Evolutionary conservation across 1,140 invertebrate species (phyloP).

Genomic region (Coenobita brevimanus): DNA sequence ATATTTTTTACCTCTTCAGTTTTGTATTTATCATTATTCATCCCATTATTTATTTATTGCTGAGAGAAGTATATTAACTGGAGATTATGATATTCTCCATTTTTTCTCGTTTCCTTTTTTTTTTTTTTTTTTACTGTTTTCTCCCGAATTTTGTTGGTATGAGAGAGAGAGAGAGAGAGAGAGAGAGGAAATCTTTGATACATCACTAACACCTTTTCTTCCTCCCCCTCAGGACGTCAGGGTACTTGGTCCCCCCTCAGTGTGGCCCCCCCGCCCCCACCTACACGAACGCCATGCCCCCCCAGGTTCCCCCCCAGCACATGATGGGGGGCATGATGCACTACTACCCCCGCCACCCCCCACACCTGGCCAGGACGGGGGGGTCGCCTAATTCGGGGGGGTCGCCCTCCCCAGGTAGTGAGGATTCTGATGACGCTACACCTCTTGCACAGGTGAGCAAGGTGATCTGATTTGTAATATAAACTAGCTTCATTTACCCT

Average conservation of each 20-base stretch:
- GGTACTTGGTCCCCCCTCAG: slow-evolving; percentile 36
- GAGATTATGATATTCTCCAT: no score
- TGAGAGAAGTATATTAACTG: no score
- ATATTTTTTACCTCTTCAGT: no score
- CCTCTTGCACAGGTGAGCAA: slow-evolving; percentile 66
- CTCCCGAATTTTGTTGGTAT: no score
- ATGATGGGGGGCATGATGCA: slow-evolving; percentile 60
- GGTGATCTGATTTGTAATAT: no score
- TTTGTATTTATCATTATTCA: no score
- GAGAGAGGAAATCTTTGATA: no score
- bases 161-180: no score
- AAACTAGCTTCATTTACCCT: no score
- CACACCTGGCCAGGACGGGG: slow-evolving; percentile 38
- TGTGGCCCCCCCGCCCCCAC: slow-evolving; percentile 46
- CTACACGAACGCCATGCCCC: slow-evolving; percentile 46
- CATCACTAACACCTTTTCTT: background rate
- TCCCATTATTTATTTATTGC: no score
- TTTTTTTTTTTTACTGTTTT: no score
- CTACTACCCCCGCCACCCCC: slow-evolving; percentile 52
- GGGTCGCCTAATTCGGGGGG: slow-evolving; percentile 57
- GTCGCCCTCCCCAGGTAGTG: slow-evolving; percentile 50
- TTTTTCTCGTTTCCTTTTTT: no score
- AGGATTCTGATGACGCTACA: slow-evolving; percentile 58
- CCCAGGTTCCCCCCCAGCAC: slow-evolving; percentile 41
- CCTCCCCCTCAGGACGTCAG: slow-evolving; percentile 22